Evolutionary conservation across 2,113 vertebrate genomes (phyloP), one percentile per base, ranked within the genome.

Genomic region (Mesoclemmys tuberculata): DNA sequence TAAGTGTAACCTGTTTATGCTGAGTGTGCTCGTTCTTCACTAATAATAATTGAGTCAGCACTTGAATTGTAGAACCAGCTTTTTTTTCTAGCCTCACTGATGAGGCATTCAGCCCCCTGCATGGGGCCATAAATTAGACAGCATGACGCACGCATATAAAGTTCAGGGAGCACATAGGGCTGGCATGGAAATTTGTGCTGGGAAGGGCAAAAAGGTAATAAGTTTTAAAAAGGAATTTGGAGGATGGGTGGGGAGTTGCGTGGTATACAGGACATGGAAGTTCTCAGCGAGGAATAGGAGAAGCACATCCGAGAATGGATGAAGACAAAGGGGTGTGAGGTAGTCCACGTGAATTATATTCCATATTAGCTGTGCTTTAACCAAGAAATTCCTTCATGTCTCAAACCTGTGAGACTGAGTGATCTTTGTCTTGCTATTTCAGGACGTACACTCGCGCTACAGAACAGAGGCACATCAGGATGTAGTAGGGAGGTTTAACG

Each of bases 381-480:
- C 22, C n/a, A 49, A 81, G 51, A 87, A 7, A 4, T 82, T 10
- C 2, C 51, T 52, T 54, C 84, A 46, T 26, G 38, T 56, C 8
- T 0, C 77, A 87, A 41, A 52, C 19, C 83, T 56, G 51, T 85
- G 18, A 46, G 27, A n/a, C 44, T 93, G 26, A 95, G 31, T 46
- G 54, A 22, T n/a, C 2, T 14, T 84, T 64, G 19, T 29, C 38
- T 82, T 54, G 54, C 10, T 8, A 9, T 85, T 48, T 29, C 93
- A 99, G 99, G 99, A 99, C 0, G 99, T 99, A 3, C 99, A 99
- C 93, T 98, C 99, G n/a, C 98, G 99, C 2, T 99, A 99, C 85
- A 98, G 99, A 84, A 99, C 99, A 0, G 99, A 99, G 96, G 99
- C 99, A 3, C 99, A 99, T 97, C 99, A 99, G 97, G 99, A 99